phyloP scores from a whole-genome alignment of 2,797 vertebrate species.

The Oreochromis mossambicus region DNA sequence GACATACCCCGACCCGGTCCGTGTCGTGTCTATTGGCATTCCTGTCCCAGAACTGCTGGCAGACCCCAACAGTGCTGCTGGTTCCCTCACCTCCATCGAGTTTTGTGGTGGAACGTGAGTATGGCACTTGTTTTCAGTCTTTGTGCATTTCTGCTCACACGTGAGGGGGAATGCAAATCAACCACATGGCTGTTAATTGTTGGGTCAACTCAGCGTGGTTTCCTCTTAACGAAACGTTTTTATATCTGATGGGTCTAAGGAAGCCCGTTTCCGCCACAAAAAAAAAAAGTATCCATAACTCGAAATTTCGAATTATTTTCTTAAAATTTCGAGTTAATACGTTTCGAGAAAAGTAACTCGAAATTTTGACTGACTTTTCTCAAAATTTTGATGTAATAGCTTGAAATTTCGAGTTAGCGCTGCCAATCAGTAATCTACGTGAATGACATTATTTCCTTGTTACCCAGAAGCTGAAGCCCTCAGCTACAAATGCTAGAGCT shows the following conservation, averaged over 20 bases:
- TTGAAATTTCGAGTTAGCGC: background rate
- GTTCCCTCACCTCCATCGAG: slow-evolving; percentile 89
- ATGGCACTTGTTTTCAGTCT: background rate
- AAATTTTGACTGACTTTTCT: background rate
- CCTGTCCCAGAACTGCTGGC: slow-evolving; percentile 86
- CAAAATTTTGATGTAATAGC: too few species aligned
- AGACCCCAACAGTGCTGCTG: slow-evolving; percentile 86
- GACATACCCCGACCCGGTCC: slow-evolving; percentile 95
- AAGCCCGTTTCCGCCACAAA: background rate
- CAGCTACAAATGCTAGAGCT: too few species aligned
- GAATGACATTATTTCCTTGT: too few species aligned
- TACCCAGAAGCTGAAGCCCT: too few species aligned
- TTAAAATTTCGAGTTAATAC: accelerated
- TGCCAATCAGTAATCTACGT: too few species aligned
- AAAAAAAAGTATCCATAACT: background rate
- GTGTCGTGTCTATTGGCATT: slow-evolving; percentile 92
- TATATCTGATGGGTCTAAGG: background rate
- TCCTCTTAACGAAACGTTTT: too few species aligned
- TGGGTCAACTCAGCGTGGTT: background rate
- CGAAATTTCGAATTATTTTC: too few species aligned
- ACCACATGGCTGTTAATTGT: background rate
- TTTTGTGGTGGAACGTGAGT: slow-evolving; percentile 98
- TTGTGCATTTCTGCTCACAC: background rate
- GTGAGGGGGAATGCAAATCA: background rate
- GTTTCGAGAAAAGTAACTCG: background rate